Evolutionary conservation across 2,797 vertebrate species (phyloP).

Genomic region (Glossophaga mutica): DNA sequence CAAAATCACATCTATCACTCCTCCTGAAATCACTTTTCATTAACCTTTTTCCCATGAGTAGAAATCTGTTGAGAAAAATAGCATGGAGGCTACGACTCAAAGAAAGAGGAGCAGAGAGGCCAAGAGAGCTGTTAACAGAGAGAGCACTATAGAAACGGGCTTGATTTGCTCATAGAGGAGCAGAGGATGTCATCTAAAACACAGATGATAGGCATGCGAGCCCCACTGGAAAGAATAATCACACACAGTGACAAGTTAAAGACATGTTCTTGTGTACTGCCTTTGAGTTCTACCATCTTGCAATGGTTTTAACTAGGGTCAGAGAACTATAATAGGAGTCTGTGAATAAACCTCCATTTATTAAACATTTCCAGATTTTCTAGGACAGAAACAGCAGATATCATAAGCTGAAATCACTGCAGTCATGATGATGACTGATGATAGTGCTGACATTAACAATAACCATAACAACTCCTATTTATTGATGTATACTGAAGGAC

Average conservation of each 20-base stretch:
- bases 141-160: neutral
- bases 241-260: neutral
- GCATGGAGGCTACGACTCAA: neutral
- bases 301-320: neutral
- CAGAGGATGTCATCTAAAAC: neutral
- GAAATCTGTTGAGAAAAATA: neutral
- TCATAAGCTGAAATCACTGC: neutral
- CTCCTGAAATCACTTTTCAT: neutral
- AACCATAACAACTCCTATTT: neutral
- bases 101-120: neutral
- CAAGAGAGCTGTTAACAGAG: neutral
- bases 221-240: neutral
- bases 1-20: neutral
- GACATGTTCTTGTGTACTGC: neutral
- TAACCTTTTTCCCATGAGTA: neutral
- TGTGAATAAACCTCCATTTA: neutral
- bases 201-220: neutral
- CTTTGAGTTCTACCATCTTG: slow-evolving; percentile 8
- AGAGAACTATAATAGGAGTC: neutral
- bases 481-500: neutral
- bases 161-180: neutral
- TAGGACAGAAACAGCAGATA: neutral
- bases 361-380: neutral
- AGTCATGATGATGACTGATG: neutral
- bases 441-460: neutral